A percentile compares a stretch with the other conserved stretches of the same genome.
These are phyloP conservation scores for Cotesia congregata DNA, from an alignment of 2,888 invertebrate genomes.

Conservation along the genomic window DNA sequence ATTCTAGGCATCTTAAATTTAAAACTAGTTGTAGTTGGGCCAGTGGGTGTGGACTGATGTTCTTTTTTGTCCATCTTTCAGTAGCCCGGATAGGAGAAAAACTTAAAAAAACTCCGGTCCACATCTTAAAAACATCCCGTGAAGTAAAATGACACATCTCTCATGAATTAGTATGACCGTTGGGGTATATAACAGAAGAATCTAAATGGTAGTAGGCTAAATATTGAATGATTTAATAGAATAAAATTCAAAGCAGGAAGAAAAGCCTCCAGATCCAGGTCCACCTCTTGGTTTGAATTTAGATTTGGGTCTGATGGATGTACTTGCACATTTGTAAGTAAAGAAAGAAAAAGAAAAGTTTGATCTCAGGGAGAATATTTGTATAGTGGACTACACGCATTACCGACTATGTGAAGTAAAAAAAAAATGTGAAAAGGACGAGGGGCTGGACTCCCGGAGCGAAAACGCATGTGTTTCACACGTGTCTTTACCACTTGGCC, in stretches of 20 bases:
- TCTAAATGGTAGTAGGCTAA: constrained; percentile 3
- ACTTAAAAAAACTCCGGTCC: neutral
- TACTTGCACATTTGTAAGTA: neutral
- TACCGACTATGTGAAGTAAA: constrained; percentile 9
- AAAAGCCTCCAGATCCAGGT: neutral
- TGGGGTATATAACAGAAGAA: neutral
- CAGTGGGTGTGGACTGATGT: neutral
- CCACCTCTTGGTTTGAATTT: constrained; percentile 6
- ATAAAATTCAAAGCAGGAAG: neutral
- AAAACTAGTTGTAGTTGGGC: neutral
- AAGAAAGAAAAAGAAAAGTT: constrained; percentile 16
- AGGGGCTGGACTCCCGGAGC: constrained; percentile 54
- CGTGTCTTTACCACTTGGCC: constrained; percentile 51
- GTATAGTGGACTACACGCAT: constrained; percentile 22
- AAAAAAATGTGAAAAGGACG: constrained; percentile 34
- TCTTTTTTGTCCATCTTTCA: neutral
- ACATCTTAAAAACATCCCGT: no score
- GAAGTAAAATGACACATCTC: neutral
- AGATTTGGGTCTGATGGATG: neutral
- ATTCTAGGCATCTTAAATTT: neutral
- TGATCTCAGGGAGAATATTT: constrained; percentile 37
- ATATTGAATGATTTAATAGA: neutral
- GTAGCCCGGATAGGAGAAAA: neutral
- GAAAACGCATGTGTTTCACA: constrained; percentile 56
- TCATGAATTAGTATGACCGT: neutral